Conservation (phyloP, 35 echinoderm and acorn worm species). For the Antedon bifida region DNA sequence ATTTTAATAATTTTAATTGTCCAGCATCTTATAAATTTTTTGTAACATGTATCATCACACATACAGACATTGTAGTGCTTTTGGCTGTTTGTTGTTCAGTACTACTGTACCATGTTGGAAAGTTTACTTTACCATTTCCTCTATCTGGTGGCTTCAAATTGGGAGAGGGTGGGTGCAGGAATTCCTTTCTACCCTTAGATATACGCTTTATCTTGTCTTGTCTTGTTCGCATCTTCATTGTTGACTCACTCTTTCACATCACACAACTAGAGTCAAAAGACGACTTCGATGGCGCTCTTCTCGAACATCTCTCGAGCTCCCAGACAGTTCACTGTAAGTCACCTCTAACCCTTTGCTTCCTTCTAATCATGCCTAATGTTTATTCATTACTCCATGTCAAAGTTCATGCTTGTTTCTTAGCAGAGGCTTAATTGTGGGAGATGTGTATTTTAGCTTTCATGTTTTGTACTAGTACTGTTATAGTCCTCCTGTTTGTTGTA, state of each 20-base stretch:
- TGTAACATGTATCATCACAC: too few relatives aligned
- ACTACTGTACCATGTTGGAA: not conserved
- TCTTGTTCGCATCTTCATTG: not conserved
- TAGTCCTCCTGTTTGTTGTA: not conserved
- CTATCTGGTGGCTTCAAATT: too few relatives aligned
- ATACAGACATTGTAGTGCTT: too few relatives aligned
- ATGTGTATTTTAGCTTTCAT: not conserved
- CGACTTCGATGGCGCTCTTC: conserved; percentile 10
- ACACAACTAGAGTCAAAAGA: not conserved
- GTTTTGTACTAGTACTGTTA: not conserved
- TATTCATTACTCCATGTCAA: not conserved
- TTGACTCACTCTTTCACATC: not conserved
- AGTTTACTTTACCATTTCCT: too few relatives aligned
- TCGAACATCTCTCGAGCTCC: conserved; percentile 5
- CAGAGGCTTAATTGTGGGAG: not conserved
- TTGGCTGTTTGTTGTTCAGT: not conserved
- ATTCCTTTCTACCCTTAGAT: not conserved
- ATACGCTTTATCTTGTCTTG: not conserved
- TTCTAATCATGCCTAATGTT: not conserved
- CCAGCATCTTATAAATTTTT: too few relatives aligned
- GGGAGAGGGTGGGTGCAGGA: too few relatives aligned
- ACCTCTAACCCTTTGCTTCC: not conserved
- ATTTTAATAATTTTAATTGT: too few relatives aligned
- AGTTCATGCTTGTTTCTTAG: not conserved
- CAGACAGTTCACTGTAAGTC: not conserved